Evolutionary conservation across 2,797 vertebrate species (phyloP).

Genomic region (Acanthurus lineatus): DNA sequence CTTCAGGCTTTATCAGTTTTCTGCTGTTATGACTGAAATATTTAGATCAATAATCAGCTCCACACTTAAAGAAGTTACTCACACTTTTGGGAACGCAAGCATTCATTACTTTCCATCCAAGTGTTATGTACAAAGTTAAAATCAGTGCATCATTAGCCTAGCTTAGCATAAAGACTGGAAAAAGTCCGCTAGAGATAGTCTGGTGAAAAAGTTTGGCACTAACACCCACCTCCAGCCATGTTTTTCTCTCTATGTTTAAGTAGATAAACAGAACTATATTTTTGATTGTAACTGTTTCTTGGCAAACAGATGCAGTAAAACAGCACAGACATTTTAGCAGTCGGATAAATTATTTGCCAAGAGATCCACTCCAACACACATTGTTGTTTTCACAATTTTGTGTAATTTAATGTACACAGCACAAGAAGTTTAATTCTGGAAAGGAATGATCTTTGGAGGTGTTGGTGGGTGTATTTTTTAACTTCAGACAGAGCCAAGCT

Average conservation of each 20-base stretch:
- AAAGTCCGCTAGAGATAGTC: neutral
- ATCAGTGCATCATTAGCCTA: neutral
- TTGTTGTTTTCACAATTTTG: neutral
- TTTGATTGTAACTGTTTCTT: too few relatives aligned
- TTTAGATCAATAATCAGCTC: neutral
- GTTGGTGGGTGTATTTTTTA: neutral
- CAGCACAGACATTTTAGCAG: too few relatives aligned
- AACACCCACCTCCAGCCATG: neutral
- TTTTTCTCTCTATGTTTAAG: neutral
- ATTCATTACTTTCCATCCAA: neutral
- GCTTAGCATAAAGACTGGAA: neutral
- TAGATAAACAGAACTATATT: neutral
- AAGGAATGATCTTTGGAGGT: neutral
- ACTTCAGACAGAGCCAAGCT: neutral
- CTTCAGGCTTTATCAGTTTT: constrained; percentile 6
- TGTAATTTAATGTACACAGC: neutral
- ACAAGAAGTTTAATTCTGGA: neutral
- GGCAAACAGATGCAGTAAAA: too few relatives aligned
- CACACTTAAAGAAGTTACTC: neutral
- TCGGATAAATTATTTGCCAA: too few relatives aligned
- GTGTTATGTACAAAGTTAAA: neutral
- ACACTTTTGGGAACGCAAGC: neutral
- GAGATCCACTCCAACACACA: too few relatives aligned
- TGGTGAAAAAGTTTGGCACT: neutral
- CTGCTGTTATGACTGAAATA: neutral